Conservation (phyloP, 2,888 invertebrate genomes). For the Dexiosoma caninum region DNA sequence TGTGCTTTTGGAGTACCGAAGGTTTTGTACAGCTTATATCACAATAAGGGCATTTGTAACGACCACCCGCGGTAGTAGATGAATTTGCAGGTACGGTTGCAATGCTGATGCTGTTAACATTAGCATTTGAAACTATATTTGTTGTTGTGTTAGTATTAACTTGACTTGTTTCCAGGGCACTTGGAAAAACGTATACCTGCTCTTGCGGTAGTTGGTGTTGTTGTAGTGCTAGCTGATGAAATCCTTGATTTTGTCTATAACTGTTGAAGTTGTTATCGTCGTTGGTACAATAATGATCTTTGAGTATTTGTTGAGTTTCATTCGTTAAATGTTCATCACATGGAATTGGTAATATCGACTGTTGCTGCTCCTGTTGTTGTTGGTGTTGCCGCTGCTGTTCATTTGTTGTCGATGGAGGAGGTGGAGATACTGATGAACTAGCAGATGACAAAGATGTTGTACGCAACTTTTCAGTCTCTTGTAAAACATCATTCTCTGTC, state of each 20-base stretch:
- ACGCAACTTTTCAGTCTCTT: slow-evolving; percentile 67
- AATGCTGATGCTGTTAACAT: neutral
- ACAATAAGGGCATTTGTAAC: slow-evolving; percentile 92
- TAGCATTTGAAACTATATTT: neutral
- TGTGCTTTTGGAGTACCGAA: slow-evolving; percentile 95
- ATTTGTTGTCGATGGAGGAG: slow-evolving; percentile 66
- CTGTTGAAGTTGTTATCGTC: slow-evolving; percentile 32
- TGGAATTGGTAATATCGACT: neutral
- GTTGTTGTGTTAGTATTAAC: neutral
- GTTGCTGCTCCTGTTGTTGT: slow-evolving; percentile 39
- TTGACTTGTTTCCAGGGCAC: slow-evolving; percentile 4
- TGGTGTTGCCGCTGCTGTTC: slow-evolving; percentile 15
- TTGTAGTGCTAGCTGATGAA: slow-evolving; percentile 33
- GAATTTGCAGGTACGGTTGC: slow-evolving; percentile 23
- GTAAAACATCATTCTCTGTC: slow-evolving; percentile 66
- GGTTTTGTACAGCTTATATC: slow-evolving; percentile 94
- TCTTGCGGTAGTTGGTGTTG: slow-evolving; percentile 16
- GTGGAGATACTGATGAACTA: slow-evolving; percentile 70
- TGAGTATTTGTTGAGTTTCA: slow-evolving; percentile 25
- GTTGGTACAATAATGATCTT: slow-evolving; percentile 10
- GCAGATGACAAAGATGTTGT: slow-evolving; percentile 72
- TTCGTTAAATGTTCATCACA: slow-evolving; percentile 52
- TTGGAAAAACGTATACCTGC: slow-evolving; percentile 1
- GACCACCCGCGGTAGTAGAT: slow-evolving; percentile 78
- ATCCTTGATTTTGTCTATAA: slow-evolving; percentile 34